These are phyloP conservation scores for Autographa pulchrina DNA, from an alignment of 2,888 invertebrate species.

Conservation along the genomic window DNA sequence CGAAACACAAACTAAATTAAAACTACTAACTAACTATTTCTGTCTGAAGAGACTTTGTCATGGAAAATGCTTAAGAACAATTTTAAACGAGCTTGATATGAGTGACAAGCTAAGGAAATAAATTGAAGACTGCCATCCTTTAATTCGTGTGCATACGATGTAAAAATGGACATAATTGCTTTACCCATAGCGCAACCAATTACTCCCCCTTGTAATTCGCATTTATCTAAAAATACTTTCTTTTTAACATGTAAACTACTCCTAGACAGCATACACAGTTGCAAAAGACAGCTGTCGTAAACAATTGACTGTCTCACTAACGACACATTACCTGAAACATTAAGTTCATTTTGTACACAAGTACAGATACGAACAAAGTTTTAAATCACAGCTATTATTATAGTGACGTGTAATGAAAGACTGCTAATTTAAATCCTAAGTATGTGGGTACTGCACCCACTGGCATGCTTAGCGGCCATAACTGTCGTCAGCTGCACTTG, in stretches of 20 bases:
- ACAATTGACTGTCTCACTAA: neutral
- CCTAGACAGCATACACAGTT: neutral
- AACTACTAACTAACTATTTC: too few species aligned
- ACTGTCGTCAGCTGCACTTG: constrained; percentile 5
- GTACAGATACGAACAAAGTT: too few species aligned
- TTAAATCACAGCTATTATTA: too few species aligned
- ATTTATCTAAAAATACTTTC: neutral
- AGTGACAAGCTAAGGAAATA: neutral
- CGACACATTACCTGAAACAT: neutral
- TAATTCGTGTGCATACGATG: neutral
- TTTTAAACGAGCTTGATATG: too few species aligned
- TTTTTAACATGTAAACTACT: neutral
- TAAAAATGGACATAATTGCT: neutral
- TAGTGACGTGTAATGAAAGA: neutral
- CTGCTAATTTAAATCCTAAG: neutral
- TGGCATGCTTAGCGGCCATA: neutral
- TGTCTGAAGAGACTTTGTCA: too few species aligned
- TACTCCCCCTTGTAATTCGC: neutral
- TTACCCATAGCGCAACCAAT: constrained; percentile 9
- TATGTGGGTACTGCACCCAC: neutral
- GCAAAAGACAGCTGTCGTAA: neutral
- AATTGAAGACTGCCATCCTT: constrained; percentile 12
- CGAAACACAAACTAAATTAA: too few species aligned
- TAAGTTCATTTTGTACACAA: too few species aligned
- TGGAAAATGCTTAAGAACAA: too few species aligned